A percentile compares a stretch with the other conserved stretches of the same genome.
Evolutionary conservation across 2,113 vertebrate species (phyloP).

Genomic region (Pionites leucogaster): DNA sequence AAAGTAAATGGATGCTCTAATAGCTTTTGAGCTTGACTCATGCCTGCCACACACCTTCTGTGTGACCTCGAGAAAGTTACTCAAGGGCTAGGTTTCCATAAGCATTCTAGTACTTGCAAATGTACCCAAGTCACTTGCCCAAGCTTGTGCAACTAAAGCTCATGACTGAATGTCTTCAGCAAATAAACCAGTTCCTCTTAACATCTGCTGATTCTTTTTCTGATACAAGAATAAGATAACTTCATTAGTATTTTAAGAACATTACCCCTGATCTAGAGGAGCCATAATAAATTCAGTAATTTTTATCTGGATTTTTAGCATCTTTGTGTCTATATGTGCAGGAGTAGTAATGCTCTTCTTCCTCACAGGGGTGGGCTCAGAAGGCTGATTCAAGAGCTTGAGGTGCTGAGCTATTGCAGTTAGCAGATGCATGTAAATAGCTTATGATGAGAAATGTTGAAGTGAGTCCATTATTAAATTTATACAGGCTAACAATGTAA

Average conservation of each 20-base stretch:
- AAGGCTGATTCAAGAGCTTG: not conserved
- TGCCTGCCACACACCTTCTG: not conserved
- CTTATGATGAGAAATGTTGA: slow-evolving; percentile 30
- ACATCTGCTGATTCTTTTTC: not conserved
- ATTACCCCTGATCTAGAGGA: not conserved
- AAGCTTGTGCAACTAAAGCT: not conserved
- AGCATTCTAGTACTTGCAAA: not conserved
- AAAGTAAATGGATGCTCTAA: slow-evolving; percentile 39
- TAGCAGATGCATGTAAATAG: slow-evolving; percentile 8
- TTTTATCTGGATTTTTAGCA: not conserved
- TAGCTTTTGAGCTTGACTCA: slow-evolving; percentile 20
- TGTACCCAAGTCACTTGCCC: not conserved
- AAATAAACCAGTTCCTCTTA: not conserved
- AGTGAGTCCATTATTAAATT: slow-evolving; percentile 59
- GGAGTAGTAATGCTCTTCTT: not conserved
- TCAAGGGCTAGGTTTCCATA: not conserved
- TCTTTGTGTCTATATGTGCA: not conserved
- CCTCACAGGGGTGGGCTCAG: not conserved
- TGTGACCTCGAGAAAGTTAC: slow-evolving; percentile 16
- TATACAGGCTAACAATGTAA: slow-evolving; percentile 56
- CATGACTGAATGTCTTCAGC: not conserved
- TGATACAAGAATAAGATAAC: not conserved
- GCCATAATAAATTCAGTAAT: not conserved
- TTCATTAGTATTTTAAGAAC: slow-evolving; percentile 10
- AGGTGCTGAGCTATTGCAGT: not conserved